Conservation (phyloP, 2,113 vertebrate genomes). For the Gavialis gangeticus region DNA sequence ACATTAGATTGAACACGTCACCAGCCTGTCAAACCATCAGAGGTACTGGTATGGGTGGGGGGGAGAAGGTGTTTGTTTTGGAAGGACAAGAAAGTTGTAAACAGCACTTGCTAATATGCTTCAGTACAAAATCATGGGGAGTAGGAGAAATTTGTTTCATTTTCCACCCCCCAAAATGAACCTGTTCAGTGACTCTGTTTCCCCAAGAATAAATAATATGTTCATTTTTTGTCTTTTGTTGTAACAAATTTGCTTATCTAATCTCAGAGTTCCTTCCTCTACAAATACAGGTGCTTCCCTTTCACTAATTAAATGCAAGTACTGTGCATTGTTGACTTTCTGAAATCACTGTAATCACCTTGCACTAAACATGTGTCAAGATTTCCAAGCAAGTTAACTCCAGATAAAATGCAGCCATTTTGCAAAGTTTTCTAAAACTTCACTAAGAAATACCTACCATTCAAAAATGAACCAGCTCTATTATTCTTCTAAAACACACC, state of each 20-base stretch:
- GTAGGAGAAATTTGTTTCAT: constrained; percentile 32
- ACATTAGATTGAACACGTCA: neutral
- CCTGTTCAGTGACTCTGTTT: constrained; percentile 69
- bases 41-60: neutral
- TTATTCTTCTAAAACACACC: neutral
- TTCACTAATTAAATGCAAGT: constrained; percentile 78
- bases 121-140: constrained; percentile 47
- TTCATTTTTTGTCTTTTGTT: constrained; percentile 80
- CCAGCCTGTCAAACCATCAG: neutral
- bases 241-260: constrained; percentile 68
- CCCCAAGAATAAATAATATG: constrained; percentile 72
- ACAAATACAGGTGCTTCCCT: constrained; percentile 84
- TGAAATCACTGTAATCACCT: constrained; percentile 61
- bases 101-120: constrained; percentile 20
- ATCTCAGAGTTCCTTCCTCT: constrained; percentile 78
- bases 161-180: constrained; percentile 42
- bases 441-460: neutral
- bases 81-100: constrained; percentile 41
- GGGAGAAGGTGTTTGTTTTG: constrained; percentile 3
- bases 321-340: constrained; percentile 57
- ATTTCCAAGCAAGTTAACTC: constrained; percentile 51
- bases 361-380: constrained; percentile 37
- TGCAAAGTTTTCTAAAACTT: constrained; percentile 36
- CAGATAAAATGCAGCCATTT: constrained; percentile 32
- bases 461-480: constrained; percentile 2